These are phyloP conservation scores for Mesorhabditis belari DNA, from an alignment of 2,888 invertebrate species.

Conservation along the genomic window DNA sequence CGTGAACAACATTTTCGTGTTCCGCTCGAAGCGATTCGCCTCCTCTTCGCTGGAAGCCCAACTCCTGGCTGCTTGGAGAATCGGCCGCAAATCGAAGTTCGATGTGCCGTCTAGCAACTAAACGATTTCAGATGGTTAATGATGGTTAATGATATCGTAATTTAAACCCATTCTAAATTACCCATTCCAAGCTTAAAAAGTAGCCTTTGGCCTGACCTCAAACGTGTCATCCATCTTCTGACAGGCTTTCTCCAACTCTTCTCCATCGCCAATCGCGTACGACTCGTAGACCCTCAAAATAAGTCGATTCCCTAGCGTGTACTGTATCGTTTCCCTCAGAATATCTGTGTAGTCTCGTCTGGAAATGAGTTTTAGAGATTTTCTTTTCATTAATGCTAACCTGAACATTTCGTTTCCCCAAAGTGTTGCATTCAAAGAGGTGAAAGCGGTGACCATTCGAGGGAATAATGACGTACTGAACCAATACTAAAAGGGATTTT, in stretches of 20 bases:
- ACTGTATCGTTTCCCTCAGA: conserved; percentile 15
- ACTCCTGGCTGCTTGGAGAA: background rate
- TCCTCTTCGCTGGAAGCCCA: background rate
- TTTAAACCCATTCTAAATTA: too few species aligned
- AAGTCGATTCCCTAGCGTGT: conserved; percentile 19
- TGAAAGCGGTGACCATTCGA: background rate
- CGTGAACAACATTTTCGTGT: background rate
- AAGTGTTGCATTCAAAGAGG: background rate
- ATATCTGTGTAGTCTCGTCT: conserved; percentile 25
- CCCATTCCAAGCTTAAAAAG: too few species aligned
- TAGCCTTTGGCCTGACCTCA: too few species aligned
- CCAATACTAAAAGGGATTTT: conserved; percentile 26
- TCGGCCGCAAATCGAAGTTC: background rate
- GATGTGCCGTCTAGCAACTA: background rate
- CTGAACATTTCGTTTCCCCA: background rate
- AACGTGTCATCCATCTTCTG: conserved; percentile 12
- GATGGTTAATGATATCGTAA: too few species aligned
- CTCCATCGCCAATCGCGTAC: conserved; percentile 14
- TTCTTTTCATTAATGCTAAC: background rate
- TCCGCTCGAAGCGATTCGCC: background rate
- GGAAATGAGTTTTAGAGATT: background rate
- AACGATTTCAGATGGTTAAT: background rate
- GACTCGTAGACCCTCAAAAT: conserved; percentile 17
- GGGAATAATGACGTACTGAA: conserved; percentile 3
- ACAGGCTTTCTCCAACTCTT: conserved; percentile 11